Evolutionary conservation across 1,140 invertebrate genomes (phyloP), one percentile per base, ranked within the genome.

Genomic region (Uloborus diversus): DNA sequence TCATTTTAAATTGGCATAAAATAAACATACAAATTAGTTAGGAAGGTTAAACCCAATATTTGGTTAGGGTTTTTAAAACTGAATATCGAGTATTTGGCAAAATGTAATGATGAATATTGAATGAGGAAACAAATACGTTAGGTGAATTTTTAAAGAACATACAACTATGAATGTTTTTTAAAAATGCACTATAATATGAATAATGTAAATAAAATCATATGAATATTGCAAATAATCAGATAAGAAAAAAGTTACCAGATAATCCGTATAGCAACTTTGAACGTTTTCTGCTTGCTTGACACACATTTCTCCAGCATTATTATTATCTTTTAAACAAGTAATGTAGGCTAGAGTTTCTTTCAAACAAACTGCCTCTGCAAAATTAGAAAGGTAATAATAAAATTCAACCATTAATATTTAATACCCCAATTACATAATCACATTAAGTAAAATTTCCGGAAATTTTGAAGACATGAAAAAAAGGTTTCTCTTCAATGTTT

Each of bases 291-390:
- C 59, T 53, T 76, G 28, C 17, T 5, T 7, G 2, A 25, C 33
- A 33, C 71, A 76, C 17, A 65, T 13, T 9, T 64, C 71, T 25
- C 53, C 42, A 27, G 32, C 23, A 56, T 76, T 76, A 28, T 76
- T 65, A n/a, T 76, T 76, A 35, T 76, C 71, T 25, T 76, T 76
- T 25, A 76, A 65, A n/a, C 71, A 76, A 17, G 71, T 64, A 14
- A 76, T 51, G 35, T 64, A 76, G 28, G 71, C 37, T 17, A 64
- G 53, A 25, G 71, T 76, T 65, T 76, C 59, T 14, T 32, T 76
- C 3, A 76, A 42, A 28, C 71, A 76, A 28, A 42, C n/a, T 4
- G 23, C 57, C 37, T 76, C 71, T 76, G 33, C 14, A 75, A 76
- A 51, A 20, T n/a, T n/a, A n/a, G n/a, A n/a, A n/a, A n/a, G n/a